phyloP scores from a whole-genome alignment of 2,888 invertebrate species.

The Drosophila cognata region DNA sequence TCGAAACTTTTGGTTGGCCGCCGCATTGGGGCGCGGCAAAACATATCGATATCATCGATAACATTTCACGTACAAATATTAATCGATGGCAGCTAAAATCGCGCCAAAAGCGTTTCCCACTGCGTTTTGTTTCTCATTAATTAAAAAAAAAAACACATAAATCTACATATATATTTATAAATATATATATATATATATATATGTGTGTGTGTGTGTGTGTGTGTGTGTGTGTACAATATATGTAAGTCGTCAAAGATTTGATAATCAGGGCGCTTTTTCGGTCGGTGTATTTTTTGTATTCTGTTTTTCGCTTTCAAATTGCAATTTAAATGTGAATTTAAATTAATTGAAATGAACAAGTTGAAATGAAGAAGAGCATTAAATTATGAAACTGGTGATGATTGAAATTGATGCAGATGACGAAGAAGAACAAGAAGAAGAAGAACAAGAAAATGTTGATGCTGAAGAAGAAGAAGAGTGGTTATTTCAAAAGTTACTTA shows the following conservation, averaged over 20 bases:
- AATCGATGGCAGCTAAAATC: conserved; percentile 58
- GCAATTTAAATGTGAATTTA: conserved; percentile 69
- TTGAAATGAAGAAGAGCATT: conserved; percentile 3
- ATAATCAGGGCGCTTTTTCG: conserved; percentile 24
- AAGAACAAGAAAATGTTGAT: background rate
- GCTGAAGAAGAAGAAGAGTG: background rate
- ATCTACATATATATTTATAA: conserved; percentile 28
- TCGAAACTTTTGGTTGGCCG: conserved; percentile 82
- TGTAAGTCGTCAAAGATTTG: conserved; percentile 13
- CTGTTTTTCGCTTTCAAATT: conserved; percentile 58
- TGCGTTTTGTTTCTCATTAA: conserved; percentile 77
- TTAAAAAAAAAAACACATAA: conserved; percentile 48
- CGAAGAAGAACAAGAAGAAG: conserved; percentile 1
- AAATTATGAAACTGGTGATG: background rate
- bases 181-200: conserved; percentile 24
- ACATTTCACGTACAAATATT: conserved; percentile 15
- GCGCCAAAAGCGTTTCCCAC: conserved; percentile 76
- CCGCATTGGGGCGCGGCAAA: conserved; percentile 25
- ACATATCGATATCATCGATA: conserved; percentile 46
- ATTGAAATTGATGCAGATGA: conserved; percentile 11
- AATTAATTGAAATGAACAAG: conserved; percentile 62
- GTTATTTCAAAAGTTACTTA: conserved; percentile 3
- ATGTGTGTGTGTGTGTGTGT: conserved; percentile 25
- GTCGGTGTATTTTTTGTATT: conserved; percentile 29
- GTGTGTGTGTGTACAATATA: conserved; percentile 17